Conservation (phyloP, 2,113 vertebrate genomes). For the Bufo bufo region DNA sequence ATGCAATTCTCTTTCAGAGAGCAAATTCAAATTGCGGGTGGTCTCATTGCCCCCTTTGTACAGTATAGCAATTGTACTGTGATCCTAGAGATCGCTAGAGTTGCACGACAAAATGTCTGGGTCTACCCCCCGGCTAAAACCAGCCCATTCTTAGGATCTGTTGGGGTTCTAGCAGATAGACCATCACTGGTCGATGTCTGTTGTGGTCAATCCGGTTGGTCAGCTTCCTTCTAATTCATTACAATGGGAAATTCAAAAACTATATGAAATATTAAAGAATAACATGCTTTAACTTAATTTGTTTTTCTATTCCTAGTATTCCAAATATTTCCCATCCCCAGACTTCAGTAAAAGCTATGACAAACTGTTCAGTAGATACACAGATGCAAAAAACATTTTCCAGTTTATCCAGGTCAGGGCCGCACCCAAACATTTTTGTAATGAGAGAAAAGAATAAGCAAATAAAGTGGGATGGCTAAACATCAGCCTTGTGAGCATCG, state of each 20-base stretch:
- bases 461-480: neutral
- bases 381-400: slow-evolving; percentile 2
- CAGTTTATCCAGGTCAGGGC: neutral
- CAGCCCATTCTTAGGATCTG: neutral
- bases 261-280: neutral
- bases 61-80: too few species aligned
- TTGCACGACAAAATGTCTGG: too few species aligned
- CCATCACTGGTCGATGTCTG: neutral
- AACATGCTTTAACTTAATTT: neutral
- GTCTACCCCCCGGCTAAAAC: too few species aligned
- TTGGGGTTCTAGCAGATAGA: neutral
- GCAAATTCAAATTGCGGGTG: too few species aligned
- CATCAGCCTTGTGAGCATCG: neutral
- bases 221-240: neutral
- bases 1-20: too few species aligned
- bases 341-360: neutral
- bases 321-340: neutral
- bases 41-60: too few species aligned
- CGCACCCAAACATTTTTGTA: neutral
- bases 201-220: neutral
- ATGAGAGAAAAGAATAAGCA: neutral
- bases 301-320: neutral
- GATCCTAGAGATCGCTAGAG: too few species aligned
- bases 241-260: neutral
- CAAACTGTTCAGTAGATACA: neutral